These are phyloP conservation scores for Drosophila seclusa DNA, from an alignment of 2,888 invertebrate genomes.

Conservation along the genomic window DNA sequence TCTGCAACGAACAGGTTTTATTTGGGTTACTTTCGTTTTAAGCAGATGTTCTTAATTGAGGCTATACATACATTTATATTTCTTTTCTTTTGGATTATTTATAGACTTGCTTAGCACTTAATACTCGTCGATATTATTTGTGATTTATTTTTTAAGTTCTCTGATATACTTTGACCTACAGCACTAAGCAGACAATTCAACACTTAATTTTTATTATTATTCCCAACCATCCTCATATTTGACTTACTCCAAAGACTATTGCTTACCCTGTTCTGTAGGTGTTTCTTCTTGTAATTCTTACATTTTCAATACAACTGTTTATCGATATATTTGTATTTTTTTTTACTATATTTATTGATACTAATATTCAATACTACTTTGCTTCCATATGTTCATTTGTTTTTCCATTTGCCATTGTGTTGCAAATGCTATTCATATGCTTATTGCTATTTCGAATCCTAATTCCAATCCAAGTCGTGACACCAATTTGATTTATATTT, in stretches of 20 bases:
- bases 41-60: neutral
- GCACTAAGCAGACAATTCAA: neutral
- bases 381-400: neutral
- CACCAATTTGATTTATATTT: constrained; percentile 14
- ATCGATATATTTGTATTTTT: neutral
- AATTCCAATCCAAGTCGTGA: constrained; percentile 2
- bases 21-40: neutral
- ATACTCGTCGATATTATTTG: too few species aligned
- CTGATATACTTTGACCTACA: neutral
- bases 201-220: neutral
- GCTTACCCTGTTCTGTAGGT: neutral
- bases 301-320: neutral
- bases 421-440: neutral
- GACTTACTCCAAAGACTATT: neutral
- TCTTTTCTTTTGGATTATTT: neutral
- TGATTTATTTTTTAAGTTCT: neutral
- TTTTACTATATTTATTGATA: neutral
- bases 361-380: neutral
- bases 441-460: neutral
- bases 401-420: neutral
- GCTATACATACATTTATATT: neutral
- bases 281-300: neutral
- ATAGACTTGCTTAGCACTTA: neutral
- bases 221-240: neutral
- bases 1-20: neutral